These are phyloP conservation scores for Corella eumyota DNA, from an alignment of 23 tunicate species.

Conservation along the genomic window DNA sequence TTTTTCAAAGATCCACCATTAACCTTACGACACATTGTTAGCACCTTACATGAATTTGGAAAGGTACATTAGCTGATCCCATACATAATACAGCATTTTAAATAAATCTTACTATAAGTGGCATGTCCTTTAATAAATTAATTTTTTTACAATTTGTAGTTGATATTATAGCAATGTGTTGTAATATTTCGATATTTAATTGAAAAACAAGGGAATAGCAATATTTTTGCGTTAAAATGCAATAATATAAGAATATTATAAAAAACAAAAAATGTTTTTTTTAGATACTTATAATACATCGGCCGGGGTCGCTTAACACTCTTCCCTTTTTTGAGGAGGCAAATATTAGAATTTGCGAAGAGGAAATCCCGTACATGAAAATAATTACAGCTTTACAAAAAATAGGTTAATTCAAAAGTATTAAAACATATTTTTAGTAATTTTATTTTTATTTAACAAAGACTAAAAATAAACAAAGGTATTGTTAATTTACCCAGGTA, in stretches of 20 bases:
- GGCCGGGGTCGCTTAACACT: conserved; percentile 57
- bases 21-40: conserved; percentile 28
- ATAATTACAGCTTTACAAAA: conserved; percentile 57
- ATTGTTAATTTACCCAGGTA: too few species aligned
- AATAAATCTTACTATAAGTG: too few species aligned
- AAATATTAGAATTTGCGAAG: conserved; percentile 19
- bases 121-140: too few species aligned
- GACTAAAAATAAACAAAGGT: too few species aligned
- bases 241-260: neutral
- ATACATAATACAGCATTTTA: neutral
- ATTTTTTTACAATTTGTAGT: too few species aligned
- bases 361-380: conserved; percentile 73
- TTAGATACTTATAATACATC: conserved; percentile 67
- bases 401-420: conserved; percentile 31
- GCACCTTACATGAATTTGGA: conserved; percentile 42
- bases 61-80: conserved; percentile 1
- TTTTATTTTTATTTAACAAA: neutral
- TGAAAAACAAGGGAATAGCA: too few species aligned
- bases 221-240: too few species aligned
- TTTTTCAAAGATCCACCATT: conserved; percentile 43
- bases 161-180: too few species aligned
- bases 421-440: neutral
- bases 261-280: neutral
- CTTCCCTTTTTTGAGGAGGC: conserved; percentile 57
- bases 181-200: too few species aligned